Evolutionary conservation across 2,113 vertebrate genomes (phyloP).

Genomic region (Lichenostomus cassidix): DNA sequence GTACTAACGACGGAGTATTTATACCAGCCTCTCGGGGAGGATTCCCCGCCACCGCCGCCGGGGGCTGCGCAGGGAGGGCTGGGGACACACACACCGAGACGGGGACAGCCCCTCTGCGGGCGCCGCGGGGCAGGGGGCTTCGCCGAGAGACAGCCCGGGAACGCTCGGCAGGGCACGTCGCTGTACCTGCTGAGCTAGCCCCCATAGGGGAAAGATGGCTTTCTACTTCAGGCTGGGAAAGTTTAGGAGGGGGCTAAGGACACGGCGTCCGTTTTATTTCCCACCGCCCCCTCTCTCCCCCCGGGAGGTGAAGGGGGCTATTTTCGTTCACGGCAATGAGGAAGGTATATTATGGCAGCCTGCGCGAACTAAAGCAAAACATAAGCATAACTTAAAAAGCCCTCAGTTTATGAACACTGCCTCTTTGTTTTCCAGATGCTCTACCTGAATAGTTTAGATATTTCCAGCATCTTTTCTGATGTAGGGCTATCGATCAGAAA

Average conservation of each 20-base stretch:
- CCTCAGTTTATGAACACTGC: slow-evolving; percentile 45
- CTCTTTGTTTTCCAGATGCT: slow-evolving; percentile 70
- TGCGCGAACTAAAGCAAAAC: slow-evolving; percentile 59
- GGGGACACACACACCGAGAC: not conserved
- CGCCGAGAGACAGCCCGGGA: not conserved
- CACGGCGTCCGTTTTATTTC: not conserved
- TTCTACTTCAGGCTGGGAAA: slow-evolving; percentile 26
- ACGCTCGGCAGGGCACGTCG: not conserved
- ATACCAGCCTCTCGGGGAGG: slow-evolving; percentile 24
- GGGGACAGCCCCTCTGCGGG: not conserved
- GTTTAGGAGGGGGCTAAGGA: slow-evolving; percentile 50
- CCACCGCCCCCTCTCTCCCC: not conserved
- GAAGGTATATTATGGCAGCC: not conserved
- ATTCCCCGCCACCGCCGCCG: slow-evolving; percentile 18
- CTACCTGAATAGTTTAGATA: slow-evolving; percentile 40
- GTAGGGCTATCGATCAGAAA: slow-evolving; percentile 33
- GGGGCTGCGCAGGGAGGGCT: not conserved
- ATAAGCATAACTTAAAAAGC: slow-evolving; percentile 57
- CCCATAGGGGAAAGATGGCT: not conserved
- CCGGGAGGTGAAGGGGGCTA: not conserved
- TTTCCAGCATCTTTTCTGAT: slow-evolving; percentile 45
- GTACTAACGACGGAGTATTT: slow-evolving; percentile 38
- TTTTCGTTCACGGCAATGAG: slow-evolving; percentile 26
- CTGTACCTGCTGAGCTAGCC: not conserved
- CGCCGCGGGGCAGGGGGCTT: not conserved